Base-by-base conservation (phyloP, 2,797 vertebrate genomes). In the Pteronotus mesoamericanus region DNA sequence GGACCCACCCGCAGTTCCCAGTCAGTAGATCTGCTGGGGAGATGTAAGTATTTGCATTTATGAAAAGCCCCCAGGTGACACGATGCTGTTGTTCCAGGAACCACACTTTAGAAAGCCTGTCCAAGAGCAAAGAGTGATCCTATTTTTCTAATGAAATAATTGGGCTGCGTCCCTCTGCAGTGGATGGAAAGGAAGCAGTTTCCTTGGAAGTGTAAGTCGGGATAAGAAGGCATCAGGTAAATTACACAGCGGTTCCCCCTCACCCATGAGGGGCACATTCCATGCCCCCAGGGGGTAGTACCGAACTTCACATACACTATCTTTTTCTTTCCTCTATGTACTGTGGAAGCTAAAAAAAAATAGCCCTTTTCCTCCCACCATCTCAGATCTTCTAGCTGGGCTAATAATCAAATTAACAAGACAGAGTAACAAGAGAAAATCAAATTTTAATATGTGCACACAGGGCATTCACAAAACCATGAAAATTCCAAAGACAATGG, bases 121-220 rank as follows among this genome's bases (percentile, higher is more conserved):
- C 44, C 59, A 18, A 91, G 18, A 64, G 66, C 68, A 75, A 80
- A 51, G 10, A n/a, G 55, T 8, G 48, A 42, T 46, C 39, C 4
- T 15, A n/a, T 59, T 75, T 37, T 75, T 51, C 55, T 91, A 39
- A 74, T 44, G 39, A 94, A 78, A 66, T 72, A 44, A 72, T 11
- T 34, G 48, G 61, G 34, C 61, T 68, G 2, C 12, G 7, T 86
- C 16, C 15, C 39, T 39, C 46, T 34, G 53, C 39, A n/a, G 22
- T 2, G 5, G 16, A 59, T 59, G 34, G 29, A 39, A 82, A 82
- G 59, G 29, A 57, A 55, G 34, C 39, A 32, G 21, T 15, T 77
- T 91, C 61, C 71, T 83, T 82, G 57, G 21, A n/a, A 42, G 44
- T 5, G 37, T 51, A 53, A 59, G 11, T 37, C n/a, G 34, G 29